phyloP scores from a whole-genome alignment of 2,888 invertebrate species.

The Fragum sueziense region DNA sequence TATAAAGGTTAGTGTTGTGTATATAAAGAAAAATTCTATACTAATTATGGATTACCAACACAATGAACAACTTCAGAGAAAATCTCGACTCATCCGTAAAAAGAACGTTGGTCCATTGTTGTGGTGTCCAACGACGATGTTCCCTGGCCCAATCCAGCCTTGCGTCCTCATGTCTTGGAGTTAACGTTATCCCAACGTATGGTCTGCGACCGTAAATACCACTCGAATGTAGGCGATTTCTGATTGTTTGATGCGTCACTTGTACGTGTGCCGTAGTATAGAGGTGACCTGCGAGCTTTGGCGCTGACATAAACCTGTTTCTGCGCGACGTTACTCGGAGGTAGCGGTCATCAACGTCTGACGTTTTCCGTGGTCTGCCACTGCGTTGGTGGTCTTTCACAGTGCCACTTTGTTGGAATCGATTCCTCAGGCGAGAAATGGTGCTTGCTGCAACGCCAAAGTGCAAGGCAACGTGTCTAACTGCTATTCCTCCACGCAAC shows the following conservation, averaged over 20 bases:
- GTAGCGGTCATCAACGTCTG: neutral
- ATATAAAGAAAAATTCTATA: no score
- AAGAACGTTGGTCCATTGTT: slow-evolving; percentile 6
- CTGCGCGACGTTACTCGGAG: neutral
- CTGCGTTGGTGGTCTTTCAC: no score
- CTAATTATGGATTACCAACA: no score
- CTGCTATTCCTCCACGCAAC: no score
- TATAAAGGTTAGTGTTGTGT: no score
- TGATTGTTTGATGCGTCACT: neutral
- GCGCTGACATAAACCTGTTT: slow-evolving; percentile 12
- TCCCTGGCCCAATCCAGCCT: no score
- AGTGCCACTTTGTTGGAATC: no score
- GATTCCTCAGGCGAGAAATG: no score
- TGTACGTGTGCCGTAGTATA: neutral
- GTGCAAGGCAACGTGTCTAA: no score
- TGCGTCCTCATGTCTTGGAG: neutral
- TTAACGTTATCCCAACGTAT: neutral
- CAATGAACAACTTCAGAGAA: no score
- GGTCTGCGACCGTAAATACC: neutral
- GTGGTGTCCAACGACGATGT: neutral
- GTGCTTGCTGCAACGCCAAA: no score
- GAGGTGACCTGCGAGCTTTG: neutral
- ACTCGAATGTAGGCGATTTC: neutral
- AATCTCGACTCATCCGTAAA: neutral
- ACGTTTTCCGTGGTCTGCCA: neutral